Conservation (phyloP, 1,140 invertebrate genomes). For the Andrena cerasifolii region DNA sequence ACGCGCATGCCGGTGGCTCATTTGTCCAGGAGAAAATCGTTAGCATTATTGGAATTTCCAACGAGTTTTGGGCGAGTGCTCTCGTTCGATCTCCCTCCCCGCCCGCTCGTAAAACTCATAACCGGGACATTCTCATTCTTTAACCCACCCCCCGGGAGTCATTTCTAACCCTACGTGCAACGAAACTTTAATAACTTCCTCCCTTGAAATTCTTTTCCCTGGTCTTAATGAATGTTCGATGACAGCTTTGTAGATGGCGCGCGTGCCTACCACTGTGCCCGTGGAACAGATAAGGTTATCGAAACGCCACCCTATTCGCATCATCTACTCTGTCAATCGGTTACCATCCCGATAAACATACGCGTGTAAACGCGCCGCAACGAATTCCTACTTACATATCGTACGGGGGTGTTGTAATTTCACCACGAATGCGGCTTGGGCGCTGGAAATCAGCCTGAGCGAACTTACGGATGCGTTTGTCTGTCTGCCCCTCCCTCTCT, state of each 20-base stretch:
- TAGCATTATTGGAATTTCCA: conserved; percentile 60
- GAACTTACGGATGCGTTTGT: background rate
- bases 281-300: too few relatives aligned
- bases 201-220: conserved; percentile 9
- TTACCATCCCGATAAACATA: background rate
- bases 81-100: conserved; percentile 6
- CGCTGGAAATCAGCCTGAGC: conserved; percentile 27
- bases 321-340: too few relatives aligned
- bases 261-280: too few relatives aligned
- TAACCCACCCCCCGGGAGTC: background rate
- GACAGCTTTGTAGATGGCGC: background rate
- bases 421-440: conserved; percentile 29
- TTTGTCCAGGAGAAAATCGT: conserved; percentile 63
- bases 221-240: conserved; percentile 23
- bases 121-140: conserved; percentile 41
- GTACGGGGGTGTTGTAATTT: conserved; percentile 57
- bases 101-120: conserved; percentile 40
- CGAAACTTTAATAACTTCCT: conserved; percentile 40
- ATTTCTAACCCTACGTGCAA: conserved; percentile 27
- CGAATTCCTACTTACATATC: conserved; percentile 33
- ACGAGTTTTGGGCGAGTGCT: conserved; percentile 28
- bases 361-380: conserved; percentile 23
- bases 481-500: background rate
- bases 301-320: too few relatives aligned
- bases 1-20: conserved; percentile 50